Conservation (phyloP, 2,888 invertebrate genomes). For the Drosophila robusta region DNA sequence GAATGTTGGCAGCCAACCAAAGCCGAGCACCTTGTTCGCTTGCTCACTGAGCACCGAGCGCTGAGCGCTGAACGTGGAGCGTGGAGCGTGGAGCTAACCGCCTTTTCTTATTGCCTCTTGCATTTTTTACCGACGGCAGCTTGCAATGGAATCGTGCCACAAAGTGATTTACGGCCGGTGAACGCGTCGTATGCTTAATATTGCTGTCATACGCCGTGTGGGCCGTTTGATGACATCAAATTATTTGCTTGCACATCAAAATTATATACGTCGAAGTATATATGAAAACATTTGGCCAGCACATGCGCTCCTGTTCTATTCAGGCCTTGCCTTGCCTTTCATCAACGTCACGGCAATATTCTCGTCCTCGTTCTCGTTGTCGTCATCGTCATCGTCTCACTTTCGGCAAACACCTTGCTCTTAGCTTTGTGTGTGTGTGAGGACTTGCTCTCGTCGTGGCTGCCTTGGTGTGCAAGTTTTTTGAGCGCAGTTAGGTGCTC, state of each 20-base stretch:
- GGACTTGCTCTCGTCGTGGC: constrained; percentile 45
- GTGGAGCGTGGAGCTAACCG: constrained; percentile 7
- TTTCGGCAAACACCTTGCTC: constrained; percentile 72
- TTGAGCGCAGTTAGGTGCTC: constrained; percentile 67
- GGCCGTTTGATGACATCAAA: constrained; percentile 5
- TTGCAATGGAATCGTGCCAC: constrained; percentile 20
- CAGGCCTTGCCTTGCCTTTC: constrained; percentile 36
- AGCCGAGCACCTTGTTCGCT: constrained; percentile 77
- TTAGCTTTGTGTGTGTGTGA: constrained; percentile 21
- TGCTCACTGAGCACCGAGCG: constrained; percentile 42
- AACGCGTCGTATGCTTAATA: constrained; percentile 26
- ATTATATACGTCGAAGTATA: constrained; percentile 6
- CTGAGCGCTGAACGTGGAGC: constrained; percentile 11
- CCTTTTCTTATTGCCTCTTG: constrained; percentile 32
- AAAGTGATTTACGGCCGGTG: constrained; percentile 40
- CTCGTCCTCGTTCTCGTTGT: constrained; percentile 42
- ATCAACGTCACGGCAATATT: constrained; percentile 70
- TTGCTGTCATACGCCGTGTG: constrained; percentile 23
- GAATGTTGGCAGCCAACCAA: constrained; percentile 84
- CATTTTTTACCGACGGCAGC: constrained; percentile 75
- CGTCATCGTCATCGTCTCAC: constrained; percentile 57
- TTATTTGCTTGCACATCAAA: constrained; percentile 14
- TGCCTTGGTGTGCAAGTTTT: constrained; percentile 49
- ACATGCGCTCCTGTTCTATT: constrained; percentile 44
- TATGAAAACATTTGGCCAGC: constrained; percentile 24